Conservation (phyloP, 2,888 invertebrate species). For the Platycheirus rosarum region DNA sequence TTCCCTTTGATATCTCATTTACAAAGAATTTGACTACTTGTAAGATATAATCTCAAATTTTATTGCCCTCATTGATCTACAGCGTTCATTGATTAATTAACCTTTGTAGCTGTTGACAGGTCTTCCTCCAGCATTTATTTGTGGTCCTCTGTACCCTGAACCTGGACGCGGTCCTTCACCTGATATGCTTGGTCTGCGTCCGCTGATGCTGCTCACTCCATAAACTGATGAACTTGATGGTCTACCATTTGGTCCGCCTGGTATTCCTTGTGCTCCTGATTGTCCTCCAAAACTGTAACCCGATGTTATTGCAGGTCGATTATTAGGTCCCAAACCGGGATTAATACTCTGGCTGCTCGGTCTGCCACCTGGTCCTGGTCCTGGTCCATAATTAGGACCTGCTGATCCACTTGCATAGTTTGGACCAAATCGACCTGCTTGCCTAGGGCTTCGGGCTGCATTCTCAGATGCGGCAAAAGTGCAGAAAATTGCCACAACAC, state of each 20-base stretch:
- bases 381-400: conserved; percentile 53
- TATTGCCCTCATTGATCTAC: conserved; percentile 8
- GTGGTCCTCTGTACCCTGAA: conserved; percentile 40
- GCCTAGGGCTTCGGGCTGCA: conserved; percentile 55
- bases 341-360: conserved; percentile 44
- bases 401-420: conserved; percentile 39
- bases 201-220: conserved; percentile 63
- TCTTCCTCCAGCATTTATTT: conserved; percentile 29
- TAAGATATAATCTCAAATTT: not conserved
- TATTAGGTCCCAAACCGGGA: conserved; percentile 33
- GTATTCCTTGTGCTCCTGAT: conserved; percentile 47
- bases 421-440: conserved; percentile 70
- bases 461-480: conserved; percentile 48
- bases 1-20: too few relatives aligned
- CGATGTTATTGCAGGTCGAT: conserved; percentile 47
- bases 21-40: too few relatives aligned
- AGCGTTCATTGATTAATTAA: conserved; percentile 1
- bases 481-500: conserved; percentile 47
- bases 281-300: conserved; percentile 73
- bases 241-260: conserved; percentile 65
- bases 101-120: conserved; percentile 60
- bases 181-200: conserved; percentile 47
- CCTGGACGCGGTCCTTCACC: conserved; percentile 58
- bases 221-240: conserved; percentile 75
- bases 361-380: conserved; percentile 42